These are phyloP conservation scores for Zeus faber DNA, from an alignment of 2,113 vertebrate species.

Conservation along the genomic window DNA sequence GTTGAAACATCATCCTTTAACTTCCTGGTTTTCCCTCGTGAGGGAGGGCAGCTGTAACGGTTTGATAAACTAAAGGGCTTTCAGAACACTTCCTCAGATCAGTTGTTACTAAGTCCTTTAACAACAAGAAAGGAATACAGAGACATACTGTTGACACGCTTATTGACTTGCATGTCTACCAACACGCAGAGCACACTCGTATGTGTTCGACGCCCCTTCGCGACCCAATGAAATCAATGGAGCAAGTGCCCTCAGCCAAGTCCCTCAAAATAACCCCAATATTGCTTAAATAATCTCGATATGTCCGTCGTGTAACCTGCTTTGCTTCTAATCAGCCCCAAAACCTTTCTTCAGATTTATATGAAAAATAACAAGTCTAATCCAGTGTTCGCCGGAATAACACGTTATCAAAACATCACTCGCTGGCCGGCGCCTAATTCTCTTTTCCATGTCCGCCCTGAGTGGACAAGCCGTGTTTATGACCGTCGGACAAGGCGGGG, in stretches of 20 bases:
- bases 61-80: too few relatives aligned
- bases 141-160: too few relatives aligned
- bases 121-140: too few relatives aligned
- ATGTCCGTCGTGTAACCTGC: conserved; percentile 59
- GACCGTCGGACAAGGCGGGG: conserved; percentile 65
- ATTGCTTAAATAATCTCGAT: conserved; percentile 66
- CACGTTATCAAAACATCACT: conserved; percentile 62
- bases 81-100: too few relatives aligned
- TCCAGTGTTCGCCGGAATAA: conserved; percentile 70
- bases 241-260: too few relatives aligned
- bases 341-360: conserved; percentile 59
- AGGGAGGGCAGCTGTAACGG: conserved; percentile 45
- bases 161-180: too few relatives aligned
- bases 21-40: too few relatives aligned
- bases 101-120: too few relatives aligned
- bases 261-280: conserved; percentile 68
- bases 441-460: conserved; percentile 66
- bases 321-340: conserved; percentile 66
- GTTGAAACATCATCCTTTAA: too few relatives aligned
- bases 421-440: conserved; percentile 59
- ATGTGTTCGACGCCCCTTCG: too few relatives aligned
- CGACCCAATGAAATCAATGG: conserved; percentile 11
- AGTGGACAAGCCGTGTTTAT: conserved; percentile 75
- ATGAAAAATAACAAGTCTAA: conserved; percentile 66
- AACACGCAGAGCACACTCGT: too few relatives aligned